Percentiles rank a stretch among this genome's conserved stretches.
Evolutionary conservation across 2,888 invertebrate genomes (phyloP).

Genomic region (Ptycholaimellus sp.): DNA sequence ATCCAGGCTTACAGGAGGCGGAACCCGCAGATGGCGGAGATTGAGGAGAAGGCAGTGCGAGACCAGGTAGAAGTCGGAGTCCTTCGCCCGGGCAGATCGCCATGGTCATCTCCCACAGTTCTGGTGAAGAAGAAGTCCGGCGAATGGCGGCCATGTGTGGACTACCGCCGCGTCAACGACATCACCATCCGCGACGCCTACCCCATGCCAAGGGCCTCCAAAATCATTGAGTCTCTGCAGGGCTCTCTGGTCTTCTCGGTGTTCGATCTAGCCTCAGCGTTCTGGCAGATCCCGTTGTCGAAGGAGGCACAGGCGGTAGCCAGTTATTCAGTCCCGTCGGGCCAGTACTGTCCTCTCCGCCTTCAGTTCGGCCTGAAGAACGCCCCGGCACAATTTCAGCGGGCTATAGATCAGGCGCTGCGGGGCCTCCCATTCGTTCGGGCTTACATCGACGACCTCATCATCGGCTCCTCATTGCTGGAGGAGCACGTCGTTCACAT

Average conservation of each 20-base stretch:
- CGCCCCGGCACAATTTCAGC: slow-evolving; percentile 15
- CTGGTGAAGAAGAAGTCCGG: slow-evolving; percentile 10
- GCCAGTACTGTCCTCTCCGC: slow-evolving; percentile 13
- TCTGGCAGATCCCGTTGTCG: slow-evolving; percentile 12
- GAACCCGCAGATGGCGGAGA: too few species aligned
- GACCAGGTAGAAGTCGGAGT: slow-evolving; percentile 5
- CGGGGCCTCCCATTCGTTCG: slow-evolving; percentile 4
- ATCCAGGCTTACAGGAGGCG: too few species aligned
- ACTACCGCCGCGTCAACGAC: slow-evolving; percentile 12
- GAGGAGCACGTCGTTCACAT: slow-evolving; percentile 9
- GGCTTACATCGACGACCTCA: slow-evolving; percentile 14
- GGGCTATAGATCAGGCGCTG: slow-evolving; percentile 10
- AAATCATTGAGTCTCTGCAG: slow-evolving; percentile 7
- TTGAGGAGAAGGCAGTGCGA: slow-evolving; percentile 3
- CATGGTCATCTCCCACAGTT: slow-evolving; percentile 6
- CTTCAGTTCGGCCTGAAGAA: slow-evolving; percentile 15
- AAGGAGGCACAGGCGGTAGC: slow-evolving; percentile 10
- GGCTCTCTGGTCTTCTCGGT: slow-evolving; percentile 8
- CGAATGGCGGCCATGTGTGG: slow-evolving; percentile 12
- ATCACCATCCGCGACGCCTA: slow-evolving; percentile 9
- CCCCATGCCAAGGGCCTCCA: slow-evolving; percentile 11
- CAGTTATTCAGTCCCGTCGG: slow-evolving; percentile 10
- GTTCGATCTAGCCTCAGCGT: slow-evolving; percentile 12
- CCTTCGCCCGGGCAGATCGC: slow-evolving; percentile 5
- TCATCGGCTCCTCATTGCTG: slow-evolving; percentile 8